Evolutionary conservation across 2,888 invertebrate species (phyloP).

Genomic region (Lasioglossum zephyrum): DNA sequence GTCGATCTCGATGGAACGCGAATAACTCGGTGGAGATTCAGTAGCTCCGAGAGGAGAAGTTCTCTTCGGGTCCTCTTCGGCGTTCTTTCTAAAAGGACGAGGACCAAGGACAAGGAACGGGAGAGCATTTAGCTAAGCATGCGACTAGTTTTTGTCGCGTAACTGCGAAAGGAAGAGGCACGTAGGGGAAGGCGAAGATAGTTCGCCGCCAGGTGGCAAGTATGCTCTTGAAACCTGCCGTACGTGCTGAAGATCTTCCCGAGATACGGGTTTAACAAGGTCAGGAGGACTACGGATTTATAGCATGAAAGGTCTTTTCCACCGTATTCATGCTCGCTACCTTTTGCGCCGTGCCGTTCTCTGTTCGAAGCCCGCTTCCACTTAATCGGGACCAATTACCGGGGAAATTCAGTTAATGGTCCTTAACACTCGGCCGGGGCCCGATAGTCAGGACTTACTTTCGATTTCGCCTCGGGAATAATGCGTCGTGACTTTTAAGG

Average conservation of each 20-base stretch:
- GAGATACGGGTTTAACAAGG: slow-evolving; percentile 68
- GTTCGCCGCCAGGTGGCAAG: slow-evolving; percentile 77
- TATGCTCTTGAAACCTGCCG: slow-evolving; percentile 72
- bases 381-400: slow-evolving; percentile 25
- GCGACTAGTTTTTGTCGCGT: slow-evolving; percentile 81
- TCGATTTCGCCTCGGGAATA: background rate
- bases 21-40: slow-evolving; percentile 30
- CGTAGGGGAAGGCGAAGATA: slow-evolving; percentile 41
- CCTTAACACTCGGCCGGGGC: background rate
- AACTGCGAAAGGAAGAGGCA: slow-evolving; percentile 66
- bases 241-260: slow-evolving; percentile 70
- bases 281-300: slow-evolving; percentile 67
- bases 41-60: background rate
- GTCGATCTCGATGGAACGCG: slow-evolving; percentile 57
- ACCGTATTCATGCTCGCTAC: slow-evolving; percentile 37
- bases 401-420: slow-evolving; percentile 9
- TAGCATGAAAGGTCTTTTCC: slow-evolving; percentile 46
- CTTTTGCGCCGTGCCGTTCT: slow-evolving; percentile 13
- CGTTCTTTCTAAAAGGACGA: slow-evolving; percentile 65
- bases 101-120: slow-evolving; percentile 74
- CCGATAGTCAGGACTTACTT: background rate
- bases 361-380: background rate
- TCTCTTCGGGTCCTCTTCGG: slow-evolving; percentile 30
- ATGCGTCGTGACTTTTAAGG: slow-evolving; percentile 6
- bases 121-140: slow-evolving; percentile 81